Evolutionary conservation across 2,797 vertebrate genomes (phyloP).

Genomic region (Danionella dracula): DNA sequence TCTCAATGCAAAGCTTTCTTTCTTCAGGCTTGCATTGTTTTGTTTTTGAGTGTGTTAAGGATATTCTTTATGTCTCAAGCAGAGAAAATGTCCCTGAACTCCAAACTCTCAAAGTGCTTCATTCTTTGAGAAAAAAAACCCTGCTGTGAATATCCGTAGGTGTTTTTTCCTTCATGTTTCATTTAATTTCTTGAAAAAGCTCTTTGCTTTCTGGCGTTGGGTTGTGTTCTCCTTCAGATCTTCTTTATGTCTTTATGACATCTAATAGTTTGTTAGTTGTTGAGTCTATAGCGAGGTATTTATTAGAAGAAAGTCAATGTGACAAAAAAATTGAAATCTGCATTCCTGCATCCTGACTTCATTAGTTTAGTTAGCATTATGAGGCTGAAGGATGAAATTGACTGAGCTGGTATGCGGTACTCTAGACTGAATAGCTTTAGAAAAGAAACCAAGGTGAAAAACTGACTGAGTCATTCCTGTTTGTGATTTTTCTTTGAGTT

Average conservation of each 20-base stretch:
- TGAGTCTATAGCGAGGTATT: background rate
- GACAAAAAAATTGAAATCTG: background rate
- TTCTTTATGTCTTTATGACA: background rate
- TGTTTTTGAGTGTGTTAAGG: background rate
- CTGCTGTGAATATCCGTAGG: conserved; percentile 7
- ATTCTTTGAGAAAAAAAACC: background rate
- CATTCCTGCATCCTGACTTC: background rate
- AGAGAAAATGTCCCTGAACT: background rate
- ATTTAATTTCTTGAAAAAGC: background rate
- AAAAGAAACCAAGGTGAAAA: background rate
- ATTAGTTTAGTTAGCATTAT: background rate
- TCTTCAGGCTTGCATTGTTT: background rate
- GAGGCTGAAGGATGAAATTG: background rate
- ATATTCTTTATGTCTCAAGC: background rate
- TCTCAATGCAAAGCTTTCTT: background rate
- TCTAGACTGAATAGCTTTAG: background rate
- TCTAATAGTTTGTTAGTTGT: background rate
- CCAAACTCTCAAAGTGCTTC: background rate
- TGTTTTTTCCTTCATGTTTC: conserved; percentile 10
- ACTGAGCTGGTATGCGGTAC: background rate
- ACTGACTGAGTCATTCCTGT: background rate
- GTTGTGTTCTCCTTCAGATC: background rate
- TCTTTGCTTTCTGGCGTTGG: conserved; percentile 1
- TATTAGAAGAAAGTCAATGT: background rate
- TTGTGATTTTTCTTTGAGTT: background rate